Percentiles rank a stretch among this genome's conserved stretches.
Evolutionary conservation across 1,140 invertebrate species (phyloP).

Genomic region (Dinoponera quadriceps): DNA sequence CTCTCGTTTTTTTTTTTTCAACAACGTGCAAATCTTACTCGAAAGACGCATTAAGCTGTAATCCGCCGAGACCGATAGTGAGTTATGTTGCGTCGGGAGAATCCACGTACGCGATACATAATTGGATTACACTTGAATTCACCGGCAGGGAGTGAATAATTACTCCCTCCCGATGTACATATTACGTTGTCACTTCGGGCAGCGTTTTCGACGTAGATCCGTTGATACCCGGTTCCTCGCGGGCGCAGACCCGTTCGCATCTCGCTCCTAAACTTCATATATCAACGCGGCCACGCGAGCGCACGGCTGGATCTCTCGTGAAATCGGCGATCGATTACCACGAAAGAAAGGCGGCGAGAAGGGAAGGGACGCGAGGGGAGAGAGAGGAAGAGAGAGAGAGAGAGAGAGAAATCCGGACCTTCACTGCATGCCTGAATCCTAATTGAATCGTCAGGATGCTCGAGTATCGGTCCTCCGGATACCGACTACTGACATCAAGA

Average conservation of each 20-base stretch:
- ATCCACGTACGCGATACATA: not conserved
- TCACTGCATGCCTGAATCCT: constrained; percentile 75
- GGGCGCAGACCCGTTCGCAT: constrained; percentile 48
- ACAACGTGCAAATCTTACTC: not conserved
- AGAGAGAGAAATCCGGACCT: constrained; percentile 54
- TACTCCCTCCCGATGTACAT: constrained; percentile 8
- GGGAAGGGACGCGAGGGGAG: constrained; percentile 18
- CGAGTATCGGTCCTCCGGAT: constrained; percentile 74
- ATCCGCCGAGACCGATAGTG: not conserved
- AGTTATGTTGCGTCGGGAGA: not conserved
- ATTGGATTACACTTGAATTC: constrained; percentile 37
- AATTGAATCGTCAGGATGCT: constrained; percentile 84
- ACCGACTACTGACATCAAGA: constrained; percentile 75
- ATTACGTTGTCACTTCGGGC: constrained; percentile 34
- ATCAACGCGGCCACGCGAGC: constrained; percentile 69
- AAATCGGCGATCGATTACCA: constrained; percentile 77
- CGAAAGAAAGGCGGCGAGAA: constrained; percentile 57
- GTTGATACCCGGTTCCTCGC: constrained; percentile 19
- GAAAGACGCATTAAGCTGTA: not conserved
- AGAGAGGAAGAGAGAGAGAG: constrained; percentile 26
- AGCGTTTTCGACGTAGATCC: constrained; percentile 29
- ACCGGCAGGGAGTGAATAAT: constrained; percentile 1
- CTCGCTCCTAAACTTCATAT: constrained; percentile 73
- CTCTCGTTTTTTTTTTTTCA: not conserved
- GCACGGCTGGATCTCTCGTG: constrained; percentile 63